Base-by-base conservation (phyloP, 2,797 vertebrate genomes). In the Hydrocynus forskahlii region DNA sequence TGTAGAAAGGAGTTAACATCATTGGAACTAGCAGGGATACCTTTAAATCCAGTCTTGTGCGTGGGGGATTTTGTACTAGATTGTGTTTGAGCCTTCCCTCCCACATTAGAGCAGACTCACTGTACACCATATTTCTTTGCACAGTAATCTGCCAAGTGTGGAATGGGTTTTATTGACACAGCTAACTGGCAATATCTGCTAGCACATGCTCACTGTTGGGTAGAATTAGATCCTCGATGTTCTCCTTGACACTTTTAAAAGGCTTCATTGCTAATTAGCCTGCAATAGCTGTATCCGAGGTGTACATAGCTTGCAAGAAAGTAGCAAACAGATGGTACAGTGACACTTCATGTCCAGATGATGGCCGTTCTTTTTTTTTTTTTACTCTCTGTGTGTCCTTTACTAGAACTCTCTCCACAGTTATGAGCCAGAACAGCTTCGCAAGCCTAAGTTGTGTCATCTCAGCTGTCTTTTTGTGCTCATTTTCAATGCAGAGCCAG, bases 401-500 rank as follows among this genome's bases (percentile, higher is more conserved):
- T 76, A 52, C 35, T 29, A 73, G 35, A 35, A 16, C 63, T 50
- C 64, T 57, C 57, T 63, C 67, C 19, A 59, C 60, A 60, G 9
- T 76, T 80, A 8, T 14, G 7, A 29, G 60, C 2, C 16, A n/a
- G 8, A 68, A 45, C 19, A 71, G 29, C 35, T 64, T 84, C 40
- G 63, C 54, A 69, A 54, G 59, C 23, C 21, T 19, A 55, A 5
- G 48, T 38, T 25, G 25, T 29, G 54, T 38, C 50, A 38, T 79
- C 74, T 75, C 25, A 55, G 57, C 21, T 80, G 60, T 74, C 7
- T 48, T 69, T 52, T 35, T 79, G 76, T 68, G 38, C 9, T 55
- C 16, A 7, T 57, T 52, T 60, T 76, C 74, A 83, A 45, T 82
- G 54, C 89, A 99, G 98, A 97, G 86, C 97, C 97, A 70, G 95